A percentile compares a stretch with the other conserved stretches of the same genome.
Conservation (phyloP, 2,888 invertebrate species). For the Elysia crispata region DNA sequence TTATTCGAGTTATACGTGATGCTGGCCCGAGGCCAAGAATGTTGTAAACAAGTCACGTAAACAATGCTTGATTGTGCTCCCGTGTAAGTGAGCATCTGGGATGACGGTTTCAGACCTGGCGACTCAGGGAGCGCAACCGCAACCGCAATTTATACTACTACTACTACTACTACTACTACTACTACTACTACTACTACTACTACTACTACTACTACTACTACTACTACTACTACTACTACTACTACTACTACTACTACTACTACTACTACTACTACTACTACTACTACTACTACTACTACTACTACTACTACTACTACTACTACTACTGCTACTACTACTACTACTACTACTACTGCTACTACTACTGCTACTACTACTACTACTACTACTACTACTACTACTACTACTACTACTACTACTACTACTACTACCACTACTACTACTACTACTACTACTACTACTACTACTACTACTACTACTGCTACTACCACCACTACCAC, state of each 20-base stretch:
- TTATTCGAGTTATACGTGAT: too few species aligned
- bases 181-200: too few species aligned
- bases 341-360: conserved; percentile 25
- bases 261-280: background rate
- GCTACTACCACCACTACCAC: background rate
- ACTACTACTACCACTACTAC: conserved; percentile 11
- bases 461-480: conserved; percentile 21
- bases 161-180: too few species aligned
- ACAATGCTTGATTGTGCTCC: too few species aligned
- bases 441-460: conserved; percentile 29
- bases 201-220: conserved; percentile 25
- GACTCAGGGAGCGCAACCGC: conserved; percentile 18
- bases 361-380: conserved; percentile 33
- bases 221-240: conserved; percentile 31
- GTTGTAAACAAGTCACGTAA: too few species aligned
- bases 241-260: conserved; percentile 10
- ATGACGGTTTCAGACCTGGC: conserved; percentile 31
- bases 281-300: conserved; percentile 13
- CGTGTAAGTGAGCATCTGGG: too few species aligned
- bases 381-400: conserved; percentile 30
- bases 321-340: conserved; percentile 11
- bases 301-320: conserved; percentile 12
- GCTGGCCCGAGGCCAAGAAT: too few species aligned
- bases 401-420: conserved; percentile 22
- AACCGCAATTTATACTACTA: too few species aligned